phyloP scores from a whole-genome alignment of 1,140 invertebrate species.

The Teleopsis dalmanni region DNA sequence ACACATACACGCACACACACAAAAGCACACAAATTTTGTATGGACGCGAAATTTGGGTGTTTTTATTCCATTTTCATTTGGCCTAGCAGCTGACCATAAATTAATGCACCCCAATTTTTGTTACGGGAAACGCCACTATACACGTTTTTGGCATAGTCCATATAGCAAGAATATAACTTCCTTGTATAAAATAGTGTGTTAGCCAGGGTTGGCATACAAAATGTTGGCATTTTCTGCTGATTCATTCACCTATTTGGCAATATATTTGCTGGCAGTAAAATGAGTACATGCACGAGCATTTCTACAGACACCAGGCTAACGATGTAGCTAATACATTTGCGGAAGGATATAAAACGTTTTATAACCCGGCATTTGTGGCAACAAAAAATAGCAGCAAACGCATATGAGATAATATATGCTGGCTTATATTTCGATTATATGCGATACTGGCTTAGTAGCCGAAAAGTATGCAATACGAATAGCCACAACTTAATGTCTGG shows the following conservation, averaged over 20 bases:
- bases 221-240: conserved; percentile 8
- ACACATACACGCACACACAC: too few species aligned
- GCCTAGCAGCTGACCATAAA: conserved; percentile 9
- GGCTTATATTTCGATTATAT: neutral
- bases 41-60: neutral
- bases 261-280: neutral
- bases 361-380: too few species aligned
- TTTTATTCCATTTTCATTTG: neutral
- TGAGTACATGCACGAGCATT: neutral
- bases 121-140: neutral
- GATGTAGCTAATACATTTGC: neutral
- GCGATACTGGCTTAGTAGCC: neutral
- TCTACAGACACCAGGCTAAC: neutral
- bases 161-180: neutral
- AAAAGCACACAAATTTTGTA: too few species aligned
- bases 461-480: conserved; percentile 8
- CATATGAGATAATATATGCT: neutral
- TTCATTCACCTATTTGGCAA: conserved; percentile 15
- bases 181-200: neutral
- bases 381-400: too few species aligned
- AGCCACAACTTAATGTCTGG: too few species aligned
- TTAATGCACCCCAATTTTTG: conserved; percentile 10
- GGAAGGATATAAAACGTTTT: neutral
- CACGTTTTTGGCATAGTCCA: conserved; percentile 3
- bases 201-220: neutral